Evolutionary conservation across 2,797 vertebrate genomes (phyloP).

Genomic region (Phrynocephalus forsythii): DNA sequence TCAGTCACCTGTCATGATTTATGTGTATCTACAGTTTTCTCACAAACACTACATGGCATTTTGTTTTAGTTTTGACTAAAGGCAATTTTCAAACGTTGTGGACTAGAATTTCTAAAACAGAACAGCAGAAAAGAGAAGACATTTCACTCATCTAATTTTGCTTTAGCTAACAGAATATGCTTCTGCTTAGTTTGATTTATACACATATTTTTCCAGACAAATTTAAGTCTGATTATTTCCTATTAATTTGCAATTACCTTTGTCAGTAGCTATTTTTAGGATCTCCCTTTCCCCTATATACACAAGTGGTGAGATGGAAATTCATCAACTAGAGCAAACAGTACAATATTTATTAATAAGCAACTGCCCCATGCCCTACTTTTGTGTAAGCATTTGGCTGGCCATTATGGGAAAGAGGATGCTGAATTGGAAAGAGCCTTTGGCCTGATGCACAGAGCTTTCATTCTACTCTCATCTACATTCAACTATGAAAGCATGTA

Average conservation of each 20-base stretch:
- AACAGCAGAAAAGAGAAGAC: not conserved
- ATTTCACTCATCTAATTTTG: not conserved
- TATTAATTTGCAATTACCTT: not conserved
- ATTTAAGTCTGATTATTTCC: not conserved
- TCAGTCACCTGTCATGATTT: not conserved
- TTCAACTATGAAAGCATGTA: not conserved
- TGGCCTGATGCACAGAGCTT: not conserved
- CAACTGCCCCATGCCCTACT: not conserved
- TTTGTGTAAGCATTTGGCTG: not conserved
- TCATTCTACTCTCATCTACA: not conserved
- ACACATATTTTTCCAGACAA: not conserved
- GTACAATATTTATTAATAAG: not conserved
- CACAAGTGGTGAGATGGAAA: not conserved
- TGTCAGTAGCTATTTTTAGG: not conserved
- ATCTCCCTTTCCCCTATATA: not conserved
- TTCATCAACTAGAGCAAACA: not conserved
- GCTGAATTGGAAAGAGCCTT: not conserved
- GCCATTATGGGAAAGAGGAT: not conserved
- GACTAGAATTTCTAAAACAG: conserved; percentile 1
- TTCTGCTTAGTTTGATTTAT: not conserved
- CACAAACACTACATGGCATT: accelerated
- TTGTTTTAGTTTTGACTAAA: conserved; percentile 5
- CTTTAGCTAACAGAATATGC: not conserved
- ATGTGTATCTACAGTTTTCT: not conserved
- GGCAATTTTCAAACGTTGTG: not conserved